Base-by-base conservation (phyloP, 2,797 vertebrate species). In the Anguilla pacifica region DNA sequence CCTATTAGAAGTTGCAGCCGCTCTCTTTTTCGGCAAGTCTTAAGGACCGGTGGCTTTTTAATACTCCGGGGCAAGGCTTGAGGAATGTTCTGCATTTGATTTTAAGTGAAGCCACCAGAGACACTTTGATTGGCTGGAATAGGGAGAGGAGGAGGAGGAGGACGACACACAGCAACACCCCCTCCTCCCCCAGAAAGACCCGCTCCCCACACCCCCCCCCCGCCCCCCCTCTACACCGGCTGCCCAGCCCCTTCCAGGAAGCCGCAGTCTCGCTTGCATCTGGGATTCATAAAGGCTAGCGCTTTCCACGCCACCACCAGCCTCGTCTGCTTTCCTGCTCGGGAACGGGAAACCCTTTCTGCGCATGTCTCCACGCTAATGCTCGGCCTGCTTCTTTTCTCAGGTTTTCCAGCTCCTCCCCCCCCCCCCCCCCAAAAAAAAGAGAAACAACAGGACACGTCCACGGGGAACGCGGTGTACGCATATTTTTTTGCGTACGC, bases 271-370 rank as follows among this genome's bases (percentile, higher is more conserved):
- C 81, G 84, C 79, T 87, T 87, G 77, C 89, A 91, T 91, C 87
- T 92, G 92, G 89, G 87, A 90, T 91, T 84, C 83, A 91, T 89
- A 89, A 67, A 89, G 72, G 25, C 74, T 1, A 84, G 39, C 64
- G 85, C 87, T 87, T 59, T 85, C 87, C 74, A 64, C 79, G 61
- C 87, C 88, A 87, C 81, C 86, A 59, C 3, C 84, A 22, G 83
- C 70, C 88, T 91, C 51, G 3, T 55, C 88, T 90, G 91, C 86
- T 90, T 91, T 92, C 89, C 81, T 89, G 89, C 88, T 28, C 55
- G 55, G 70, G 79, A 89, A 88, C 64, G 25, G 22, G 55, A n/a
- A n/a, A 51, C 70, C 87, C 87, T 87, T 49, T 25, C 39, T 85
- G 87, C 28, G 28, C 35, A 35, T 53, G 59, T 61, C 85, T n/a